Percentiles rank a stretch among this genome's conserved stretches.
These are phyloP conservation scores for Heteropelma amictum DNA, from an alignment of 2,888 invertebrate genomes.

Conservation along the genomic window DNA sequence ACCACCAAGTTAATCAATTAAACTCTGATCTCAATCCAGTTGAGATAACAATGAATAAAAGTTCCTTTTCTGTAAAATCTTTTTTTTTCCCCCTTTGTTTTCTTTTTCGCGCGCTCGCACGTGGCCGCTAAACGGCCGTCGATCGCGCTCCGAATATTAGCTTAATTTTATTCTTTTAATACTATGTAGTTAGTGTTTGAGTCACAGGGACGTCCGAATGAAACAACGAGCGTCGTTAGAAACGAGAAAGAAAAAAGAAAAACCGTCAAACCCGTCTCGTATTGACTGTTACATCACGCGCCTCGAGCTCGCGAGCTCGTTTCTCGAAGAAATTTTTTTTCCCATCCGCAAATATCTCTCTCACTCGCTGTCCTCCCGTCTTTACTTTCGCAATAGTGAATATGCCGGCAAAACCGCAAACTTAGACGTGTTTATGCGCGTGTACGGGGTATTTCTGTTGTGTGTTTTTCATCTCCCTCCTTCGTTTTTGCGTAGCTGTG, in stretches of 20 bases:
- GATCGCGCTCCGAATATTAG: no score
- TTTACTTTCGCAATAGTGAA: conserved; percentile 57
- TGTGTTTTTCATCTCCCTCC: conserved; percentile 5
- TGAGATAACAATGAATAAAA: conserved; percentile 60
- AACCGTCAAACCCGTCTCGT: conserved; percentile 66
- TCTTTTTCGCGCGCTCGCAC: no score
- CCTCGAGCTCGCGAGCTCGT: conserved; percentile 45
- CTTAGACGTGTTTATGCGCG: conserved; percentile 34
- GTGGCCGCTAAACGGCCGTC: no score
- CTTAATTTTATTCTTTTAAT: conserved; percentile 29
- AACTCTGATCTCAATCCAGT: conserved; percentile 61
- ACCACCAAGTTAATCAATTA: conserved; percentile 56
- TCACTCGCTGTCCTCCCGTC: conserved; percentile 40
- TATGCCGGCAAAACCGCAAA: conserved; percentile 43
- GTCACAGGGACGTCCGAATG: conserved; percentile 72
- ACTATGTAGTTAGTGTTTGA: conserved; percentile 53
- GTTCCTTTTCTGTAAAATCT: conserved; percentile 53
- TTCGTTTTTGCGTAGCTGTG: conserved; percentile 48
- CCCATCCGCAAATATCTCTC: neutral
- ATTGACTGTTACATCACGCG: conserved; percentile 66
- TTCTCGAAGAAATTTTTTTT: conserved; percentile 25
- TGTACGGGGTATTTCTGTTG: conserved; percentile 54
- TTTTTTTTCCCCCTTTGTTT: neutral
- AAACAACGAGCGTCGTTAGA: conserved; percentile 70
- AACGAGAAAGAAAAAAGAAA: conserved; percentile 65